phyloP scores from a whole-genome alignment of 2,888 invertebrate genomes.

The Nezara viridula region DNA sequence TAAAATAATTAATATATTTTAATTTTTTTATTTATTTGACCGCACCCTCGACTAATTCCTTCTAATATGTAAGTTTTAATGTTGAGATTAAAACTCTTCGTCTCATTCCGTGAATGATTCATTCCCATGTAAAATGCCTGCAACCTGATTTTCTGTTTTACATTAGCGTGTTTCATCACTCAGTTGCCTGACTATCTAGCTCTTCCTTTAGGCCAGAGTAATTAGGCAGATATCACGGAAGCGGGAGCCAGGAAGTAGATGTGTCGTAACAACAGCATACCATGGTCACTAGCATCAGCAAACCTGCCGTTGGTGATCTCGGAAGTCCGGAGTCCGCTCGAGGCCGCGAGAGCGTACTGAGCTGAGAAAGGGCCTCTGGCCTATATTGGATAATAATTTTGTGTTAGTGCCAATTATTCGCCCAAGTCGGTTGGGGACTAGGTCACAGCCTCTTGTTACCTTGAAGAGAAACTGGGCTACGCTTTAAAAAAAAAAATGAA shows the following conservation, averaged over 20 bases:
- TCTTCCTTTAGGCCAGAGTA: conserved; percentile 1
- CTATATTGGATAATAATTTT: neutral
- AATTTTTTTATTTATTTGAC: too few species aligned
- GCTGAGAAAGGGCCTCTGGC: too few species aligned
- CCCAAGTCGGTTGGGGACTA: neutral
- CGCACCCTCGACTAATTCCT: too few species aligned
- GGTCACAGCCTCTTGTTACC: neutral
- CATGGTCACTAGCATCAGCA: neutral
- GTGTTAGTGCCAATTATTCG: conserved; percentile 14
- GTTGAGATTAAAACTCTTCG: too few species aligned
- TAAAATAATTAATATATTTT: too few species aligned
- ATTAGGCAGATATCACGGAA: conserved; percentile 34
- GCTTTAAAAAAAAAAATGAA: neutral
- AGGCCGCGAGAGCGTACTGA: neutral
- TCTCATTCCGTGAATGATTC: neutral
- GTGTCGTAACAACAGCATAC: neutral
- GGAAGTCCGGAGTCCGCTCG: neutral
- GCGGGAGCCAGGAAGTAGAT: neutral
- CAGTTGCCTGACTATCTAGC: neutral
- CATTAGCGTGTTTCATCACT: neutral
- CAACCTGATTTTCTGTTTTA: neutral
- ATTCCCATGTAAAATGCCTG: neutral
- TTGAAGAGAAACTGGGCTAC: conserved; percentile 1
- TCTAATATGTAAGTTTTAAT: too few species aligned
- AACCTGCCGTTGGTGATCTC: neutral